Percentiles rank a stretch among this genome's conserved stretches.
phyloP scores from a whole-genome alignment of 1,140 invertebrate genomes.

The Cydia strobilella region DNA sequence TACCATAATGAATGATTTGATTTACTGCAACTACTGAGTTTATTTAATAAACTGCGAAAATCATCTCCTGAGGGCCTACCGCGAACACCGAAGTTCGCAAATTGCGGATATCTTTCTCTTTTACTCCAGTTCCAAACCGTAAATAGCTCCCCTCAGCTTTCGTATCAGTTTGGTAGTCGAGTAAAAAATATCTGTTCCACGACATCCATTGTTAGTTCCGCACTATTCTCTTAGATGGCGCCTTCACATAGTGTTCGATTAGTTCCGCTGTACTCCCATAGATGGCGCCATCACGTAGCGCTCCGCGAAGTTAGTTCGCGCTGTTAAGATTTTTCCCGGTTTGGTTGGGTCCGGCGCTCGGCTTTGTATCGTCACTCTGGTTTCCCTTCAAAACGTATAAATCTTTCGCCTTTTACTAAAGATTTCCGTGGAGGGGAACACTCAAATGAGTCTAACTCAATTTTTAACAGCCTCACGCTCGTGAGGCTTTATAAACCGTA shows the following conservation, averaged over 20 bases:
- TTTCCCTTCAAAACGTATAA: slow-evolving; percentile 12
- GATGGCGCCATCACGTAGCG: slow-evolving; percentile 14
- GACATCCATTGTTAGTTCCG: background rate
- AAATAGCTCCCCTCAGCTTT: too few species aligned
- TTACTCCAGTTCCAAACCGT: too few species aligned
- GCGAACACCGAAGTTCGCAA: too few species aligned
- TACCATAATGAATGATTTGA: too few species aligned
- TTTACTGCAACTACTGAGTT: too few species aligned
- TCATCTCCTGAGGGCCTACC: too few species aligned
- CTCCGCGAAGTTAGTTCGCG: slow-evolving; percentile 5
- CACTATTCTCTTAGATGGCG: too few species aligned
- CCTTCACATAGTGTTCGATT: background rate
- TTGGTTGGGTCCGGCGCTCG: background rate
- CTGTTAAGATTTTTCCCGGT: background rate
- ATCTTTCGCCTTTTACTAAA: slow-evolving; percentile 16
- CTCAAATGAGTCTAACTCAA: slow-evolving; percentile 33
- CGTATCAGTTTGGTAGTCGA: too few species aligned
- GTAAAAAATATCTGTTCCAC: too few species aligned
- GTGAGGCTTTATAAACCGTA: background rate
- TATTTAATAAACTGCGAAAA: too few species aligned
- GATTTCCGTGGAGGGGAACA: slow-evolving; percentile 15
- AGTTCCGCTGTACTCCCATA: background rate
- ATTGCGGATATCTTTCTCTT: too few species aligned
- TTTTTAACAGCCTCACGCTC: background rate
- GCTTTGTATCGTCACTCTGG: background rate